Conservation (phyloP, 1,140 invertebrate species). For the Melanaphis sacchari region DNA sequence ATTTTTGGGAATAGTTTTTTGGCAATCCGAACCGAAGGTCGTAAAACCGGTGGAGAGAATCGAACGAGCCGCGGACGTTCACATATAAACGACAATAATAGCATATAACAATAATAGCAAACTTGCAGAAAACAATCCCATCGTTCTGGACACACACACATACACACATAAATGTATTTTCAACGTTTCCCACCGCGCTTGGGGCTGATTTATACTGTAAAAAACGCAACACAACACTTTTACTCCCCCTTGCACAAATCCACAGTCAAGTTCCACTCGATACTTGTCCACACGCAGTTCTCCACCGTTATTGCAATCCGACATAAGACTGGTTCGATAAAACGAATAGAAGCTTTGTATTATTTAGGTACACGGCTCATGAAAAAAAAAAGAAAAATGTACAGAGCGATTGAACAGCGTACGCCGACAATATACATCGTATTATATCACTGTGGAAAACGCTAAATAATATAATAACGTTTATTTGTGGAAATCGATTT, state of each 20-base stretch:
- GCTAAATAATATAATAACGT: not conserved
- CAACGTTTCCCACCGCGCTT: not conserved
- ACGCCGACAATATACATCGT: not conserved
- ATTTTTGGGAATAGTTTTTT: conserved; percentile 38
- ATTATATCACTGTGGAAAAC: not conserved
- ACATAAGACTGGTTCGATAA: conserved; percentile 9
- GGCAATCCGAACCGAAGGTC: conserved; percentile 3
- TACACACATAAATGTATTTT: not conserved
- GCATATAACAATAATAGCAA: conserved; percentile 32
- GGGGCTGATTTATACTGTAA: conserved; percentile 9
- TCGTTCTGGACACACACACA: not conserved
- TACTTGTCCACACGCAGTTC: conserved; percentile 5
- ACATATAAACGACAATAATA: not conserved
- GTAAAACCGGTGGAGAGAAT: conserved; percentile 23
- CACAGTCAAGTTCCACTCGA: not conserved
- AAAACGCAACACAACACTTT: conserved; percentile 31
- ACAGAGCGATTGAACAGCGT: not conserved
- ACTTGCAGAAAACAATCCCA: conserved; percentile 37
- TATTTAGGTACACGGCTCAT: not conserved
- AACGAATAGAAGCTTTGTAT: not conserved
- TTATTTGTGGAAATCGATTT: not conserved
- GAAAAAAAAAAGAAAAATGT: not conserved
- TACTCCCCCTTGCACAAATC: not conserved
- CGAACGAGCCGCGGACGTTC: not conserved
- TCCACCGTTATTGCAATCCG: not conserved